phyloP scores from a whole-genome alignment of 2,888 invertebrate species.

The Drosophila picticornis region DNA sequence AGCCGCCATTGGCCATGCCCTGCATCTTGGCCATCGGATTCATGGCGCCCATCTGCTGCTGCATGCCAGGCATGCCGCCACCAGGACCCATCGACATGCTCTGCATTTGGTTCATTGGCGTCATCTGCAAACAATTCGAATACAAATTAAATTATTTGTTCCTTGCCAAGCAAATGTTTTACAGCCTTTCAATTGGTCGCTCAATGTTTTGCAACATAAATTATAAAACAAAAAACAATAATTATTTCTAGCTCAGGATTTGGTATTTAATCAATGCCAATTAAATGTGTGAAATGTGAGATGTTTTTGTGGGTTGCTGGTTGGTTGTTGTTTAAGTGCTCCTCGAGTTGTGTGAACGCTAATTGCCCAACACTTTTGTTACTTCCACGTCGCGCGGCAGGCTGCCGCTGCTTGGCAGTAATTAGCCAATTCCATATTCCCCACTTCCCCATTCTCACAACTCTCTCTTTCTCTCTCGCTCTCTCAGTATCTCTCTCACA shows the following conservation, averaged over 20 bases:
- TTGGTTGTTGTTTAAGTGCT: neutral
- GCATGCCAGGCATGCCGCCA: constrained; percentile 82
- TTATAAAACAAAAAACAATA: neutral
- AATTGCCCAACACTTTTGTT: constrained; percentile 52
- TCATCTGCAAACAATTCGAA: constrained; percentile 86
- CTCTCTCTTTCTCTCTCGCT: neutral
- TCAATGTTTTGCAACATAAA: neutral
- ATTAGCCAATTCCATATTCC: constrained; percentile 27
- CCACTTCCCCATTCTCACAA: neutral
- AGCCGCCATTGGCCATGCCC: constrained; percentile 86
- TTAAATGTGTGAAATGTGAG: constrained; percentile 1
- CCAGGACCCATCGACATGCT: constrained; percentile 89
- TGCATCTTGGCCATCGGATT: constrained; percentile 88
- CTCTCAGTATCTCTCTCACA: neutral
- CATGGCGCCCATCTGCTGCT: constrained; percentile 88
- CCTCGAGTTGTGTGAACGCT: constrained; percentile 32
- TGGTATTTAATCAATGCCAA: neutral
- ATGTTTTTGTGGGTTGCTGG: neutral
- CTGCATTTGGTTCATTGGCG: constrained; percentile 90
- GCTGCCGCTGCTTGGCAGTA: constrained; percentile 42
- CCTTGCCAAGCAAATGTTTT: neutral
- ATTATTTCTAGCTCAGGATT: neutral
- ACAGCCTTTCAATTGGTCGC: neutral
- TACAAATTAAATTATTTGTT: constrained; percentile 16
- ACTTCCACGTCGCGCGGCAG: constrained; percentile 36